A percentile compares a stretch with the other conserved stretches of the same genome.
phyloP scores from a whole-genome alignment of 2,888 invertebrate genomes.

The Seladonia tumulorum region DNA sequence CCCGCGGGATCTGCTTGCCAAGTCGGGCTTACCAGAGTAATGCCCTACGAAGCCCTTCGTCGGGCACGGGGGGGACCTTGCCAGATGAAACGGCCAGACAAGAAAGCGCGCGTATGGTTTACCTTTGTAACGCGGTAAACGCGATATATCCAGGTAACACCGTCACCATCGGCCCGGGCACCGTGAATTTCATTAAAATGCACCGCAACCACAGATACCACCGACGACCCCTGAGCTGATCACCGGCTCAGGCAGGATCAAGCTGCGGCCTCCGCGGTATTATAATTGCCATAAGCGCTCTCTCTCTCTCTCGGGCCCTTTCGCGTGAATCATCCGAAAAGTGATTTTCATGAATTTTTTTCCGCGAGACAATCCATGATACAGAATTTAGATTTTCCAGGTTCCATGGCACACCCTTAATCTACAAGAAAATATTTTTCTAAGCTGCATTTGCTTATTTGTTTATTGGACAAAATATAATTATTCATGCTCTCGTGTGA shows the following conservation, averaged over 20 bases:
- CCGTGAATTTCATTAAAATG: conserved; percentile 66
- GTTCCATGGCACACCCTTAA: no score
- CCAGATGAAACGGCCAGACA: conserved; percentile 64
- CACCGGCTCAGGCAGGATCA: conserved; percentile 26
- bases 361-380: no score
- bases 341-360: no score
- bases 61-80: conserved; percentile 47
- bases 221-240: conserved; percentile 5
- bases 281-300: conserved; percentile 16
- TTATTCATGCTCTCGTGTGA: no score
- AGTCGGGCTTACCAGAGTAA: conserved; percentile 77
- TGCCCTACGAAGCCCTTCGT: conserved; percentile 75
- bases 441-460: no score
- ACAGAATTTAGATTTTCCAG: no score
- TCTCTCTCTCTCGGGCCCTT: no score
- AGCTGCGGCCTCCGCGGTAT: conserved; percentile 13
- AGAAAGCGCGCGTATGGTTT: conserved; percentile 64
- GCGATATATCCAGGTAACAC: conserved; percentile 46
- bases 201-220: conserved; percentile 24
- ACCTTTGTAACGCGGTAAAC: conserved; percentile 63
- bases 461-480: no score
- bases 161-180: not conserved
- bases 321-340: not conserved
- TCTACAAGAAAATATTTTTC: no score
- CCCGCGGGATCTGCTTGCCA: conserved; percentile 77